A percentile compares a stretch with the other conserved stretches of the same genome.
These are phyloP conservation scores for Hippocampus kuda DNA, from an alignment of 2,797 vertebrate genomes.

Conservation along the genomic window DNA sequence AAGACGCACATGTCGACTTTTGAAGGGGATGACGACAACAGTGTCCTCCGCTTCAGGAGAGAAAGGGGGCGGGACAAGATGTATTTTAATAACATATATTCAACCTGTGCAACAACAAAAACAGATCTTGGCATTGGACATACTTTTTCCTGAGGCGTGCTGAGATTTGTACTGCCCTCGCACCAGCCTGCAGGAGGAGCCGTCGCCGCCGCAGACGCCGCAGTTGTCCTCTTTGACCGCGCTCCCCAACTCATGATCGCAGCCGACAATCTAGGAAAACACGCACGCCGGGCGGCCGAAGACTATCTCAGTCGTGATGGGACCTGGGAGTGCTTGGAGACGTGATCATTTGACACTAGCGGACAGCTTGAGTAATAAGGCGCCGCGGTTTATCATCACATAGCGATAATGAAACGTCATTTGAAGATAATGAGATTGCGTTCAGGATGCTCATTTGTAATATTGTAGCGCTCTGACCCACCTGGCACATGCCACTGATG, in stretches of 20 bases:
- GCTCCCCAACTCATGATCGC: slow-evolving; percentile 90
- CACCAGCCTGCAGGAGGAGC: slow-evolving; percentile 89
- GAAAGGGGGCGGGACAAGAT: slow-evolving; percentile 8
- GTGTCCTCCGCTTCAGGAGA: slow-evolving; percentile 76
- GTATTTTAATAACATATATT: neutral
- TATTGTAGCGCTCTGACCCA: slow-evolving; percentile 46
- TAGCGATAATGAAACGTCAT: no score
- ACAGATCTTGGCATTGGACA: neutral
- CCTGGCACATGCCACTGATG: slow-evolving; percentile 92
- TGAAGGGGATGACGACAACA: slow-evolving; percentile 81
- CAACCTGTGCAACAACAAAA: neutral
- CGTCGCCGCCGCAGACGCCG: slow-evolving; percentile 88
- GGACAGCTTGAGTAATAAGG: no score
- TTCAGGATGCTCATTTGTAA: neutral
- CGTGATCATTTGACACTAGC: neutral
- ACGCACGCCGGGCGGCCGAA: neutral
- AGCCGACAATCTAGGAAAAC: slow-evolving; percentile 81
- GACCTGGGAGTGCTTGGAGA: neutral
- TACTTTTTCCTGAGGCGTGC: slow-evolving; percentile 83
- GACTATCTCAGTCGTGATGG: neutral
- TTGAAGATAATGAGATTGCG: neutral
- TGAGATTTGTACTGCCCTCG: slow-evolving; percentile 93
- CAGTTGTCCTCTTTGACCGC: slow-evolving; percentile 93
- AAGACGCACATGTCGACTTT: slow-evolving; percentile 85
- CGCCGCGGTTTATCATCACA: no score